phyloP scores from a whole-genome alignment of 2,888 invertebrate genomes.

The Tenthredo scrophulariae region DNA sequence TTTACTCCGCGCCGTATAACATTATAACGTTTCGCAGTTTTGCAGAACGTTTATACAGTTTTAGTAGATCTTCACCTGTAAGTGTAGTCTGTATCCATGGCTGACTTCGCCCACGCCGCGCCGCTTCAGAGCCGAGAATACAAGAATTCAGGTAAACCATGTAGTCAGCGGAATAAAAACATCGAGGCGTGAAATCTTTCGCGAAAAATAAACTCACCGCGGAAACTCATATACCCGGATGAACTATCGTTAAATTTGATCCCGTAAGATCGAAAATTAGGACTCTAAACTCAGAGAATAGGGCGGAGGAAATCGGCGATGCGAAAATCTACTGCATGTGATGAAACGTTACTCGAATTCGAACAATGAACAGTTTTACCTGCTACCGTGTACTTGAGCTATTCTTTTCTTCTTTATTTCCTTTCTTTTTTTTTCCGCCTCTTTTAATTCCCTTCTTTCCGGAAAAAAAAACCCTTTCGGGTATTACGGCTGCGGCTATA shows the following conservation, averaged over 20 bases:
- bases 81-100: not conserved
- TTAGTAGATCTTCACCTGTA: not conserved
- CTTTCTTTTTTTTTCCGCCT: not conserved
- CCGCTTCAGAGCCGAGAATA: not conserved
- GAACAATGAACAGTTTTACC: conserved; percentile 17
- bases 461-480: not conserved
- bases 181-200: not conserved
- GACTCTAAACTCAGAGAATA: not conserved
- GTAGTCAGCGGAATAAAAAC: not conserved
- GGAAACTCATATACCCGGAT: not conserved
- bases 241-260: not conserved
- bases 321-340: not conserved
- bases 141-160: not conserved
- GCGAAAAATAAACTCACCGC: not conserved
- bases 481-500: not conserved
- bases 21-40: not conserved
- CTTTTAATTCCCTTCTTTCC: not conserved
- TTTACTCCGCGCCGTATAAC: conserved; percentile 13
- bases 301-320: not conserved
- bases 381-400: not conserved
- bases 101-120: not conserved
- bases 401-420: not conserved
- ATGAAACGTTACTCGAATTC: not conserved
- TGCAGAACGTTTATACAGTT: not conserved
- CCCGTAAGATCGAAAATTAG: not conserved